These are phyloP conservation scores for Otis tarda DNA, from an alignment of 2,113 vertebrate species.

Conservation along the genomic window DNA sequence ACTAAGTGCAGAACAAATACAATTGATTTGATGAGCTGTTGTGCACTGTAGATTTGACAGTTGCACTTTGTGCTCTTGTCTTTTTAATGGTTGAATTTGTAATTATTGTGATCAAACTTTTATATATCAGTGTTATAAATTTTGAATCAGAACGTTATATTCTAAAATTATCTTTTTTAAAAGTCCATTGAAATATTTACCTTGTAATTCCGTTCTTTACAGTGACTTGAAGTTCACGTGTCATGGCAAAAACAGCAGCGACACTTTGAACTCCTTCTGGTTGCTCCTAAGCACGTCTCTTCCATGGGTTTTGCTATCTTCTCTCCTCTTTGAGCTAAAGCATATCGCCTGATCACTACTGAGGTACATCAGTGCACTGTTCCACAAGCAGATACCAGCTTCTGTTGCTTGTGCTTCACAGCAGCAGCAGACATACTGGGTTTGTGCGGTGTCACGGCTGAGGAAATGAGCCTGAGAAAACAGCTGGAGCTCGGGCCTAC, in stretches of 20 bases:
- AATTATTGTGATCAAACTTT: neutral
- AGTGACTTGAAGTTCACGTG: neutral
- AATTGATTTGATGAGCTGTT: neutral
- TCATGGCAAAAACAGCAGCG: neutral
- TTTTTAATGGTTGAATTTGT: neutral
- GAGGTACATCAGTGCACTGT: fast-evolving
- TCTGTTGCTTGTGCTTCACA: neutral
- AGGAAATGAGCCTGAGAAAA: neutral
- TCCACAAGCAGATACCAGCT: neutral
- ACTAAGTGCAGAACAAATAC: neutral
- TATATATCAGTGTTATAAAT: neutral
- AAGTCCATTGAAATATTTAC: neutral
- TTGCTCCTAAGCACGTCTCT: neutral
- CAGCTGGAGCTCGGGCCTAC: neutral
- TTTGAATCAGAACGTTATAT: neutral
- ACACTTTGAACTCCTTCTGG: neutral
- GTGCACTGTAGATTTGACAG: neutral
- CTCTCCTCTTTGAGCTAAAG: neutral
- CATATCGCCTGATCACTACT: neutral
- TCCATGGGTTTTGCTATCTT: neutral
- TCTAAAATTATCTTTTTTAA: neutral
- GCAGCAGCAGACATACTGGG: neutral
- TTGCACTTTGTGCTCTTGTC: neutral
- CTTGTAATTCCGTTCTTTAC: neutral
- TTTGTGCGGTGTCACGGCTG: neutral